Base-by-base conservation (phyloP, 1,140 invertebrate species). In the Drosophila tristis region DNA sequence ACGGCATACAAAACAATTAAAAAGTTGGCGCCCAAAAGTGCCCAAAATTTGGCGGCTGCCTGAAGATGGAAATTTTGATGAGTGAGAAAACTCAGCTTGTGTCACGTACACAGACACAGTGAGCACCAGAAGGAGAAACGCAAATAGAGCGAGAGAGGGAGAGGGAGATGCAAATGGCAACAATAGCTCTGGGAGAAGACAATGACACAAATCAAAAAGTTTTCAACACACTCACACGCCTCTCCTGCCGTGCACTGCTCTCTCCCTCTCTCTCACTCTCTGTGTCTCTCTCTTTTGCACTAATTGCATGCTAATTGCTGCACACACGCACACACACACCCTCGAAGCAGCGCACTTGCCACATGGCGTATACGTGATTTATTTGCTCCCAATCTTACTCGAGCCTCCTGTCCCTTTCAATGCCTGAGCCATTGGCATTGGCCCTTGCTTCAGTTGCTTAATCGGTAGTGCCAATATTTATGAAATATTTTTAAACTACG, bases 401-500 rank as follows among this genome's bases (percentile, higher is more conserved):
- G 11, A 9, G 42, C 25, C 23, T 15, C 29, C 8, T 31, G 16
- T 48, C 23, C 26, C 39, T 44, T 8, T 11, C 7, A 23, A 2
- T 39, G 6, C 15, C 6, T 44, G 11, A 45, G 42, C 42, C 23
- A 5, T 42, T 2, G n/a, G 6, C 15, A 9, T 26, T 6, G 9
- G 8, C 7, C 23, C 11, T n/a, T 7, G 8, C 9, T 31, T 45
- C 23, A 45, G 13, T 8, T 39, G 51, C 48, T 48, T 80, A 77
- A 77, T 68, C 63, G 65, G 45, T 13, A 61, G 48, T 87, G 84
- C 82, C 82, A 87, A 87, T 89, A 87, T 87, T 87, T 87, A 87
- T 87, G 73, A 87, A 87, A 87, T 87, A 87, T 87, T 87, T 87
- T 82, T 73, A 82, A 89, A 76, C 68, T 87, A 87, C 82, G 82